phyloP scores from a whole-genome alignment of 37 sponge, comb jelly and placozoan genomes.

The Mnemiopsis leidyi region DNA sequence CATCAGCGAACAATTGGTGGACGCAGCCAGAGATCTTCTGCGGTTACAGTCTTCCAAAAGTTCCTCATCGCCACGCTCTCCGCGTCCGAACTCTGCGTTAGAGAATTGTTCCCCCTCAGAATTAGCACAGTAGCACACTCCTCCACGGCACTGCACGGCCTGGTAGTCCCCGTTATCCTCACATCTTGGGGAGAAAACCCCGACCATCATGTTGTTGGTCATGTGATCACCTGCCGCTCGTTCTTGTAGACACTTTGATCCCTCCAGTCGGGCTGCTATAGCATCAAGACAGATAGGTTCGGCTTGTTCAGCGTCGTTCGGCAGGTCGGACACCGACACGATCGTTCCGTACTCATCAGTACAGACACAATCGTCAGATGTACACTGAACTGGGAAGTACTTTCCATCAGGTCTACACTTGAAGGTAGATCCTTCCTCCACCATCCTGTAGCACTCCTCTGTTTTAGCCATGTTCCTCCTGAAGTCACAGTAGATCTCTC shows the following conservation, averaged over 20 bases:
- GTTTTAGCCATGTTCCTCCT: background rate
- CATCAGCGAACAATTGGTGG: background rate
- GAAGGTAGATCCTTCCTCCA: background rate
- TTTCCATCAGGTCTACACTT: background rate
- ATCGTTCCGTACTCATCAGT: background rate
- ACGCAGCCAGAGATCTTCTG: background rate
- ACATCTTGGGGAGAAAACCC: background rate
- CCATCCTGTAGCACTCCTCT: background rate
- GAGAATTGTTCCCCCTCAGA: background rate
- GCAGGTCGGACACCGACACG: too few relatives aligned
- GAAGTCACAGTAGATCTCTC: background rate
- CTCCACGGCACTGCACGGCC: background rate
- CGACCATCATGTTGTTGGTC: conserved; percentile 2
- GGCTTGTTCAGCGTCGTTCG: background rate
- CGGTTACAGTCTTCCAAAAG: background rate
- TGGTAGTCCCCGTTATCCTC: background rate
- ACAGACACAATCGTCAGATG: background rate
- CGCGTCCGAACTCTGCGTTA: background rate
- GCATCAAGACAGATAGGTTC: background rate
- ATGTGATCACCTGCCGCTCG: background rate
- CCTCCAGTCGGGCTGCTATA: background rate
- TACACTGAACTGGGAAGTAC: background rate
- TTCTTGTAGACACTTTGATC: background rate
- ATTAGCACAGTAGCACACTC: background rate
- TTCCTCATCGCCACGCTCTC: background rate